Base-by-base conservation (phyloP, 64 coral and sea anemone species). In the Montipora efflorescens region DNA sequence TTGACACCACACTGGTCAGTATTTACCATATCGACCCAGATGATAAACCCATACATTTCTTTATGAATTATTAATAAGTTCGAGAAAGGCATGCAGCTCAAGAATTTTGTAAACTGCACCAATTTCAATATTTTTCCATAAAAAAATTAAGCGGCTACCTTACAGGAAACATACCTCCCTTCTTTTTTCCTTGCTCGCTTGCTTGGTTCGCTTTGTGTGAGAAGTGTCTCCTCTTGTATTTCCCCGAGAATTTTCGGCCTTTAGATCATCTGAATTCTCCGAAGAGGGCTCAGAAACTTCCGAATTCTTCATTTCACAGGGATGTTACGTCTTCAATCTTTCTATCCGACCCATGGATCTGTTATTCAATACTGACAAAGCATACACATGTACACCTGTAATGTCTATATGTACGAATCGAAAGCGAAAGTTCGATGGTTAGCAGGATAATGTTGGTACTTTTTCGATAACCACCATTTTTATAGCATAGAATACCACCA, bases 291-390 rank as follows among this genome's bases (percentile, higher is more conserved):
- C 23, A 47, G 81, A 14, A 47, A 47, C 46, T 66, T 84, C 81
- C 61, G 62, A 86, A 72, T 72, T 86, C 5, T 86, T 66, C 82
- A 86, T 86, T 72, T 50, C 1, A 47, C 45, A 52, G 14, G 0
- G 8, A 46, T 48, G 3, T 21, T 86, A 67, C 0, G 8, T 9
- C 45, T 3, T 11, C 47, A 48, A 86, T 22, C 8, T 49, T 71
- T 4, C 7, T 86, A 19, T 2, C 46, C 4, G 12, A 6, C 66
- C n/a, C 66, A 86, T 48, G 46, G 46, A 47, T 78, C 46, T 78
- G 8, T 48, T 8, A n/a, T 7, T 46, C 76, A 49, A 78, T 78
- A 78, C 6, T 48, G 14, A 18, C 12, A 45, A 77, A 47, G 11
- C 7, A 36, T 36, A 36, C 36, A 36, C 36, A 36, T 36, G 36